Evolutionary conservation across 2,797 vertebrate genomes (phyloP).

Genomic region (Artibeus lituratus): DNA sequence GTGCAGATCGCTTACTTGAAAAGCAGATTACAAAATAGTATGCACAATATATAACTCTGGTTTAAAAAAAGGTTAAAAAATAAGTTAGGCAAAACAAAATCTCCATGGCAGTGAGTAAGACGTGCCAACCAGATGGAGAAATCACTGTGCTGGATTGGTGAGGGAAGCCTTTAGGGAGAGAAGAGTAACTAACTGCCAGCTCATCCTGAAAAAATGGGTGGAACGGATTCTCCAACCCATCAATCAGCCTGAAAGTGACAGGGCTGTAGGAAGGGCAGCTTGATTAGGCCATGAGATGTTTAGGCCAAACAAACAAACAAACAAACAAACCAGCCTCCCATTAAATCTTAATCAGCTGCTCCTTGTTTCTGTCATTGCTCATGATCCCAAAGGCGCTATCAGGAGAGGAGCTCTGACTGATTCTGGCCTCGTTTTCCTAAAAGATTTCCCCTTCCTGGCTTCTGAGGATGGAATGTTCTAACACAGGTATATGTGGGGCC

Average conservation of each 20-base stretch:
- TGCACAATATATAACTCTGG: not conserved
- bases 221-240: not conserved
- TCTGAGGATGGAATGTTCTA: conserved; percentile 26
- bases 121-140: not conserved
- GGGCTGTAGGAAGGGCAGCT: not conserved
- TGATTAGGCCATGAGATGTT: not conserved
- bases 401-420: not conserved
- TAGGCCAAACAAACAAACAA: not conserved
- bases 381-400: not conserved
- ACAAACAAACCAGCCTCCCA: not conserved
- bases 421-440: not conserved
- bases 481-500: not conserved
- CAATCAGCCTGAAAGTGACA: not conserved
- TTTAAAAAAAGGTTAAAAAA: conserved; percentile 34
- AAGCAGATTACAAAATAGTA: not conserved
- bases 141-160: not conserved
- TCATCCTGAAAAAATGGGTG: not conserved
- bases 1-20: not conserved
- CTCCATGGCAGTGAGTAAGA: not conserved
- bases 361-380: not conserved
- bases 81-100: not conserved
- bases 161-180: not conserved
- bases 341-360: not conserved
- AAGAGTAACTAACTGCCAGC: not conserved
- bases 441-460: not conserved